phyloP scores from a whole-genome alignment of 2,797 vertebrate genomes.

The Amniataba percoides region DNA sequence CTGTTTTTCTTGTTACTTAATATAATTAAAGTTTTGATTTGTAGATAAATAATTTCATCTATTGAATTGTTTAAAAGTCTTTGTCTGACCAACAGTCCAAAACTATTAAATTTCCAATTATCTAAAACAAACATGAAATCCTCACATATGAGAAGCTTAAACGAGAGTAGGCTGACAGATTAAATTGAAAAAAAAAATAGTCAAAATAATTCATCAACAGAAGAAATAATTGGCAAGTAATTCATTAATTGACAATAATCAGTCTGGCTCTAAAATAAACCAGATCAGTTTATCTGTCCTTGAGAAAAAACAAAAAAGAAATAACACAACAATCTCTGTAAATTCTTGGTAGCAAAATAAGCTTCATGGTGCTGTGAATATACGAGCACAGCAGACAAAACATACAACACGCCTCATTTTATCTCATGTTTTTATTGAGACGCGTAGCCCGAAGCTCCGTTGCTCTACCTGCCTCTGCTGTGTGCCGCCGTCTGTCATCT shows the following conservation, averaged over 20 bases:
- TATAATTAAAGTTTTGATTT: too few species aligned
- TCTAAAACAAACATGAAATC: neutral
- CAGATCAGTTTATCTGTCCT: neutral
- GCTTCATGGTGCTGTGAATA: neutral
- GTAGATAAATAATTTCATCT: too few species aligned
- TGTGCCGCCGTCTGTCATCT: neutral
- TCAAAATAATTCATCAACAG: neutral
- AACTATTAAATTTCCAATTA: neutral
- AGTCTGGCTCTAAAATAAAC: neutral
- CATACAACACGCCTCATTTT: neutral
- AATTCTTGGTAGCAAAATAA: neutral
- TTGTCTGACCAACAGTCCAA: neutral
- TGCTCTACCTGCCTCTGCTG: neutral
- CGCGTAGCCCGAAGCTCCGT: constrained; percentile 4
- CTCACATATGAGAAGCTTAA: neutral
- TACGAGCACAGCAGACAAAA: neutral
- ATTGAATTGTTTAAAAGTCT: too few species aligned
- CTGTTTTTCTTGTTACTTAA: too few species aligned
- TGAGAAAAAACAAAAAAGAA: neutral
- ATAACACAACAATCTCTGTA: neutral
- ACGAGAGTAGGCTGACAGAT: neutral
- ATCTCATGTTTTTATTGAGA: neutral
- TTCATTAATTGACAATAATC: neutral
- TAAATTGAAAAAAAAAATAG: neutral
- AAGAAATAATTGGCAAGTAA: neutral